These are phyloP conservation scores for Oscheius sp. DNA, from an alignment of 2,888 invertebrate genomes.

Conservation along the genomic window DNA sequence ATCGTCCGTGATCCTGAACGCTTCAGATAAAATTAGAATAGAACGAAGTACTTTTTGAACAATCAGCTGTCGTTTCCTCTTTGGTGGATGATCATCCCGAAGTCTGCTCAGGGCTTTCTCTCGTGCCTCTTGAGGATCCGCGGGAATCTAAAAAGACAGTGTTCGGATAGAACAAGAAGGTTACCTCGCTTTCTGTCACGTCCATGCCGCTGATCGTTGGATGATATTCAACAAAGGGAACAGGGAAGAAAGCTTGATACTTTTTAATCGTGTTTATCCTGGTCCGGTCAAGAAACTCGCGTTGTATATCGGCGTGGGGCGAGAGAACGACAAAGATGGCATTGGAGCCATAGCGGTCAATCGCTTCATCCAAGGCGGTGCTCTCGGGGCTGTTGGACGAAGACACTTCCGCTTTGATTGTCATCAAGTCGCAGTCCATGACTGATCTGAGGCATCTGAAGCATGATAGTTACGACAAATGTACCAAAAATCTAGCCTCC, in stretches of 20 bases:
- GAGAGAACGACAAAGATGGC: constrained; percentile 67
- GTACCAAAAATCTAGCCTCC: constrained; percentile 40
- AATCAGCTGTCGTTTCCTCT: constrained; percentile 53
- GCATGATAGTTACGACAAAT: not conserved
- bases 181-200: constrained; percentile 52
- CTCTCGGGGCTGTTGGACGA: constrained; percentile 34
- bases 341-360: constrained; percentile 70
- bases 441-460: constrained; percentile 62
- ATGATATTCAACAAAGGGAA: constrained; percentile 89
- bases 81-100: constrained; percentile 56
- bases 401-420: constrained; percentile 46
- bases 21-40: not conserved
- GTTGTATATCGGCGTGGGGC: constrained; percentile 79
- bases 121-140: constrained; percentile 41
- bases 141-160: constrained; percentile 20
- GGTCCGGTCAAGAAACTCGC: constrained; percentile 90
- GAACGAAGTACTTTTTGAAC: constrained; percentile 55
- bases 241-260: constrained; percentile 89
- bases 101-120: constrained; percentile 54
- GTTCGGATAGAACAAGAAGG: constrained; percentile 20
- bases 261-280: constrained; percentile 92
- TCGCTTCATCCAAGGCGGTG: constrained; percentile 69
- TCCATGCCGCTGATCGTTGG: constrained; percentile 77
- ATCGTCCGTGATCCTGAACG: constrained; percentile 82
- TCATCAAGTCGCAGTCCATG: constrained; percentile 64